phyloP scores from a whole-genome alignment of 2,113 vertebrate genomes.

The Narcine bancroftii region DNA sequence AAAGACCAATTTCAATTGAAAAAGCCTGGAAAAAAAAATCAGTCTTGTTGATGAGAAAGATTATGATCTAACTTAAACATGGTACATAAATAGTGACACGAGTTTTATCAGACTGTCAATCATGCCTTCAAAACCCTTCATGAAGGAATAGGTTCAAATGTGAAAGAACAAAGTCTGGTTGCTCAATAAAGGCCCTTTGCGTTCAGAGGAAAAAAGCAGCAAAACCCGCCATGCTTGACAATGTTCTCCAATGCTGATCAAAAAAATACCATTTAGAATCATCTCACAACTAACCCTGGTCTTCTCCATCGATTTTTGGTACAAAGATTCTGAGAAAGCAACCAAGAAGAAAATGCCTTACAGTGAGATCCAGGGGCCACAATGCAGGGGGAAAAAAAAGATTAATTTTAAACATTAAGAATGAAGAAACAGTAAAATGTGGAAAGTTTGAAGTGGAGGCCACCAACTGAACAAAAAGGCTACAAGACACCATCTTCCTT shows the following conservation, averaged over 20 bases:
- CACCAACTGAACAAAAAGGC: not conserved
- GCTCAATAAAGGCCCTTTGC: not conserved
- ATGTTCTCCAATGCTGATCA: not conserved
- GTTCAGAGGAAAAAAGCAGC: not conserved
- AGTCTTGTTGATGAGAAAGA: slow-evolving; percentile 26
- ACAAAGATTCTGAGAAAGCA: not conserved
- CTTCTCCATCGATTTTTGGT: too few relatives aligned
- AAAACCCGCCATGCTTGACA: too few relatives aligned
- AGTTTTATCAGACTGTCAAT: slow-evolving; percentile 13
- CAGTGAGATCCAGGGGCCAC: not conserved
- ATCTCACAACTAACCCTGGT: too few relatives aligned
- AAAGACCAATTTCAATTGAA: slow-evolving; percentile 26
- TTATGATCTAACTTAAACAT: slow-evolving; percentile 29
- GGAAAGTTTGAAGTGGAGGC: not conserved
- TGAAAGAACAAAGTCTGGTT: not conserved
- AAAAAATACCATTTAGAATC: not conserved
- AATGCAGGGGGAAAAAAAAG: not conserved
- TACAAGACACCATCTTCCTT: not conserved
- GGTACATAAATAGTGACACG: slow-evolving; percentile 27
- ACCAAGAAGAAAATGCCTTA: not conserved
- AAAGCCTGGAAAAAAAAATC: not conserved
- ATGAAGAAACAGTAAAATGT: not conserved
- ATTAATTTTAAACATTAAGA: not conserved
- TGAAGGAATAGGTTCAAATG: slow-evolving; percentile 7
- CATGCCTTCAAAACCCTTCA: not conserved